phyloP scores from a whole-genome alignment of 2,888 invertebrate genomes.

The Bombylius discolor region DNA sequence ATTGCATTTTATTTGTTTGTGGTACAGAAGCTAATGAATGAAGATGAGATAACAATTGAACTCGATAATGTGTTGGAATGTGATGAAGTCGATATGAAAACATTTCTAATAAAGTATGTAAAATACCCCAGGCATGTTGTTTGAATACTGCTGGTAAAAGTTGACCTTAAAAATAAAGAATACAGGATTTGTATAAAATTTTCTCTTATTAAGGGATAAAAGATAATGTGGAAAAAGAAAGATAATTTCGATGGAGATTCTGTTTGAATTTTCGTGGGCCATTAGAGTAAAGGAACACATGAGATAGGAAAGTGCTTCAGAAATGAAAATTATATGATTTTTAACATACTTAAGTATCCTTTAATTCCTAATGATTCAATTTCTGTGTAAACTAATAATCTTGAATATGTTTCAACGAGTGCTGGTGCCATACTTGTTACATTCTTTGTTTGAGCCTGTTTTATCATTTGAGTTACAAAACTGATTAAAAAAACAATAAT shows the following conservation, averaged over 20 bases:
- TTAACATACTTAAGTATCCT: constrained; percentile 72
- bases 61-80: constrained; percentile 89
- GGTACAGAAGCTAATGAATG: constrained; percentile 84
- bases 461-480: constrained; percentile 80
- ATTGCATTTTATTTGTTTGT: constrained; percentile 88
- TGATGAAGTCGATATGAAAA: constrained; percentile 93
- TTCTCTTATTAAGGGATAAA: neutral
- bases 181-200: no score
- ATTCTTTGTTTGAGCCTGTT: constrained; percentile 71
- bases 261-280: neutral
- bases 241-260: neutral
- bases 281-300: neutral
- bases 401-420: constrained; percentile 86
- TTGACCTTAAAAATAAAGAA: constrained; percentile 46
- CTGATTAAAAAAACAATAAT: constrained; percentile 25
- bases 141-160: constrained; percentile 82
- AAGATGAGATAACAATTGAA: constrained; percentile 80
- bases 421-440: constrained; percentile 65
- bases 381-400: constrained; percentile 87
- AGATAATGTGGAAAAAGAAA: constrained; percentile 13
- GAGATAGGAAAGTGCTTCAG: neutral
- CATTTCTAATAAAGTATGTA: constrained; percentile 94
- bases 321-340: no score
- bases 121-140: constrained; percentile 85
- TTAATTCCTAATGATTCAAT: constrained; percentile 94